phyloP scores from a whole-genome alignment of 2,113 vertebrate genomes.

The Sigmodon hispidus region DNA sequence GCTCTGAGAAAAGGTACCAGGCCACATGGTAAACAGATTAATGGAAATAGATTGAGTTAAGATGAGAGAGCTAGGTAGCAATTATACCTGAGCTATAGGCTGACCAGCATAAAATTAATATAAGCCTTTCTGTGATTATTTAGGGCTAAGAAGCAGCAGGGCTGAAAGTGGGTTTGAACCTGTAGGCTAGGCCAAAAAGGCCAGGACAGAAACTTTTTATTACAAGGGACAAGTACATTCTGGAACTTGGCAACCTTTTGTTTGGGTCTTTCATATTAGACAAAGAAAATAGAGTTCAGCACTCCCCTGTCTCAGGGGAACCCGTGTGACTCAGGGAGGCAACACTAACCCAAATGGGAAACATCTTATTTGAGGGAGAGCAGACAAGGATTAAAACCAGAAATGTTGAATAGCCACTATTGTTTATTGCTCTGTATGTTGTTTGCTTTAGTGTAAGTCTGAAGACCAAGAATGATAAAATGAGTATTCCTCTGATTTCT shows the following conservation, averaged over 20 bases:
- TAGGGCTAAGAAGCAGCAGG: no score
- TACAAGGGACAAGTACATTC: background rate
- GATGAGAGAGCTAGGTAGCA: no score
- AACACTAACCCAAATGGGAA: background rate
- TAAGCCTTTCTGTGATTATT: no score
- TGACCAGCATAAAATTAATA: no score
- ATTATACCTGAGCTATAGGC: no score
- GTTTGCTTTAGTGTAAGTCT: background rate
- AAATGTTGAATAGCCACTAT: background rate
- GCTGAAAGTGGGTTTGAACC: no score
- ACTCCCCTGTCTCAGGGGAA: background rate
- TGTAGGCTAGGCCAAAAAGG: no score
- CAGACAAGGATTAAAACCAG: background rate
- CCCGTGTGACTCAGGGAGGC: background rate
- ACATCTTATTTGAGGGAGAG: background rate
- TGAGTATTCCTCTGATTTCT: background rate
- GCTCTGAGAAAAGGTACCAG: no score
- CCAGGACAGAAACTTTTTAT: no score
- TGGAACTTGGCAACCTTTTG: background rate
- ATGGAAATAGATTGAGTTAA: no score
- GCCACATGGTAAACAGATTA: no score
- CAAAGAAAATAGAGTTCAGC: background rate
- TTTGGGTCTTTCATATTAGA: background rate
- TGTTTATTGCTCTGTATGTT: background rate
- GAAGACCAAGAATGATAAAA: background rate